Conservation (phyloP, 2,888 invertebrate genomes). For the Apamea sordens region DNA sequence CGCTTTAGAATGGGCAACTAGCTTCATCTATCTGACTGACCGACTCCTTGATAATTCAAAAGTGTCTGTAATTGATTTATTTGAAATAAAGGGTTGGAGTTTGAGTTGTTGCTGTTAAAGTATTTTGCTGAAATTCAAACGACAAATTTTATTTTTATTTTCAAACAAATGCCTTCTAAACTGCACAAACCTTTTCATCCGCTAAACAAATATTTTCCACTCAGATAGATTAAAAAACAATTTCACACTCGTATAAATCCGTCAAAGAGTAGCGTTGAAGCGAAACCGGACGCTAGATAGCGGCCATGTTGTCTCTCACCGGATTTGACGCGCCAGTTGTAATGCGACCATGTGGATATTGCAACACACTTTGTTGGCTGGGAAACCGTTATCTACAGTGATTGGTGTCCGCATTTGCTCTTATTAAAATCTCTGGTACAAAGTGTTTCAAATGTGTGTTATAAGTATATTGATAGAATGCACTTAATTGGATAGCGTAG, state of each 20-base stretch:
- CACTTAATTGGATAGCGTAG: no score
- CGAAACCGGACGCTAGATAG: slow-evolving; percentile 62
- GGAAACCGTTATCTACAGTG: slow-evolving; percentile 24
- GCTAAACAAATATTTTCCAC: slow-evolving; percentile 5
- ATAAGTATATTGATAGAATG: background rate
- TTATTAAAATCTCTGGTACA: slow-evolving; percentile 1
- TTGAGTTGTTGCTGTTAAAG: background rate
- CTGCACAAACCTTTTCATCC: background rate
- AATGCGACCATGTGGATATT: slow-evolving; percentile 57
- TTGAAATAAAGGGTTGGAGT: no score
- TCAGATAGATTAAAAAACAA: slow-evolving; percentile 40
- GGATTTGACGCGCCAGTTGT: slow-evolving; percentile 64
- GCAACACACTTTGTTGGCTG: slow-evolving; percentile 49
- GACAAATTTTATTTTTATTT: background rate
- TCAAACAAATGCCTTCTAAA: no score
- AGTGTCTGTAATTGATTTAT: no score
- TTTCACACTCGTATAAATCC: slow-evolving; percentile 47
- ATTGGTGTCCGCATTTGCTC: slow-evolving; percentile 2
- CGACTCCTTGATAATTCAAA: no score
- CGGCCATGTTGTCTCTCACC: slow-evolving; percentile 60
- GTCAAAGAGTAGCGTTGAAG: slow-evolving; percentile 49
- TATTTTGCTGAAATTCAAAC: background rate
- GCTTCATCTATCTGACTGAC: no score
- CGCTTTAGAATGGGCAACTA: no score
- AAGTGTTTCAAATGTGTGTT: background rate